Evolutionary conservation across 2,888 invertebrate genomes (phyloP).

Genomic region (Netelia inedita): DNA sequence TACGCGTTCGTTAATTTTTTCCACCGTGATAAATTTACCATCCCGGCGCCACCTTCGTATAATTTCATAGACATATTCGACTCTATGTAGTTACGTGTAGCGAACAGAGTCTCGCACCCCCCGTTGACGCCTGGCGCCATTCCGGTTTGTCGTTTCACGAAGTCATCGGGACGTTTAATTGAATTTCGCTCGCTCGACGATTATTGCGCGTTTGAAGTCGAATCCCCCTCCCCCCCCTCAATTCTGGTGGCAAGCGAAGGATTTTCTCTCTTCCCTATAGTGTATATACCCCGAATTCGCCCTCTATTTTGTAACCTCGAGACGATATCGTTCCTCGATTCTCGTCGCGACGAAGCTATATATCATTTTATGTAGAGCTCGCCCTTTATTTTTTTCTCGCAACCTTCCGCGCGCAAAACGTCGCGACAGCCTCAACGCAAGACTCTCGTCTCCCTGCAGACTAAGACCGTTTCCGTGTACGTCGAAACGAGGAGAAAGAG

Average conservation of each 20-base stretch:
- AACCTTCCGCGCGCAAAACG: background rate
- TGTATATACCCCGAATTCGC: slow-evolving; percentile 14
- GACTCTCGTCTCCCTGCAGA: slow-evolving; percentile 17
- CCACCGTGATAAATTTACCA: too few species aligned
- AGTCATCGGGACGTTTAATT: slow-evolving; percentile 73
- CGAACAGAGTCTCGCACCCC: slow-evolving; percentile 3
- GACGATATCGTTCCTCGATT: slow-evolving; percentile 15
- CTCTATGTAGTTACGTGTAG: background rate
- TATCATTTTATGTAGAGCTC: background rate
- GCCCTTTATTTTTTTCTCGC: background rate
- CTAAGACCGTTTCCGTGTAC: slow-evolving; percentile 27
- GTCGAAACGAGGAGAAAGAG: slow-evolving; percentile 11
- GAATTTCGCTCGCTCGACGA: slow-evolving; percentile 73
- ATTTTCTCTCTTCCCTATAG: background rate
- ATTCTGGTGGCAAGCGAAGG: background rate
- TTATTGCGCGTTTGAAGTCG: slow-evolving; percentile 67
- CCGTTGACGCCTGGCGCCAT: background rate
- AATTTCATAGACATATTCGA: background rate
- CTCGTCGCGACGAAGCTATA: background rate
- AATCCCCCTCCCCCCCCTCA: slow-evolving; percentile 38
- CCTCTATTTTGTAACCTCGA: slow-evolving; percentile 20
- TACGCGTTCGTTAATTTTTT: too few species aligned
- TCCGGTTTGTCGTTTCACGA: slow-evolving; percentile 59
- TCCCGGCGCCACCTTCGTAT: background rate
- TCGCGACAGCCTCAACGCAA: slow-evolving; percentile 49